Evolutionary conservation across 2,113 vertebrate species (phyloP).

Genomic region (Ameiurus melas): DNA sequence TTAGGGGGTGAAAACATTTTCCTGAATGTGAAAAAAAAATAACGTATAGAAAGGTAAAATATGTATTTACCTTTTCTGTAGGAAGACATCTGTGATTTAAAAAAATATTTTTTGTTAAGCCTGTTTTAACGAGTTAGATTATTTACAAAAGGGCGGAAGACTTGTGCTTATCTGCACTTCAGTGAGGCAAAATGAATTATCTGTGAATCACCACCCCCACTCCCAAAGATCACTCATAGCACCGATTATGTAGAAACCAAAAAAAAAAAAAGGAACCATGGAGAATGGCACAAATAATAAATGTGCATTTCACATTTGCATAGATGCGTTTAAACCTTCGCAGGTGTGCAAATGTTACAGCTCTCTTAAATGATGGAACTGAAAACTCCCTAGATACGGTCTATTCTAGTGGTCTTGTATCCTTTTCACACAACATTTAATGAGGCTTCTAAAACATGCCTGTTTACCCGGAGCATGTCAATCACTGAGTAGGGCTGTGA

Average conservation of each 20-base stretch:
- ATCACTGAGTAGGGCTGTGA: background rate
- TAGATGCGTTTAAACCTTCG: slow-evolving; percentile 12
- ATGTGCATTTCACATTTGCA: slow-evolving; percentile 40
- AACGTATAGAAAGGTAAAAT: slow-evolving; percentile 13
- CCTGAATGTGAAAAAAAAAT: background rate
- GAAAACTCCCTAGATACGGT: slow-evolving; percentile 13
- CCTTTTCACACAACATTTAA: background rate
- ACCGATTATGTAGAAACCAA: slow-evolving; percentile 23
- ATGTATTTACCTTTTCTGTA: background rate
- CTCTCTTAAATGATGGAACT: background rate
- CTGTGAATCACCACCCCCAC: background rate
- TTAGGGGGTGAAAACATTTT: slow-evolving; percentile 5
- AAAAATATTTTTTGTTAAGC: background rate
- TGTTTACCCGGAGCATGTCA: background rate
- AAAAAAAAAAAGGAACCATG: background rate
- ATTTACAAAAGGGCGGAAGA: slow-evolving; percentile 29
- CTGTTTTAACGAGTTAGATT: slow-evolving; percentile 25
- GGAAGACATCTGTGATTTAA: background rate
- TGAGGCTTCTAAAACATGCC: slow-evolving; percentile 22
- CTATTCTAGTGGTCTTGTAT: background rate
- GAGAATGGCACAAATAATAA: slow-evolving; percentile 20
- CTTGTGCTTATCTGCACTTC: slow-evolving; percentile 43
- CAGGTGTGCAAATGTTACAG: slow-evolving; percentile 27
- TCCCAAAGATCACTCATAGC: slow-evolving; percentile 13
- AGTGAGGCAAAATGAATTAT: slow-evolving; percentile 18